Conservation (phyloP, 1,140 invertebrate genomes). For the Hypsibius dujardini region DNA sequence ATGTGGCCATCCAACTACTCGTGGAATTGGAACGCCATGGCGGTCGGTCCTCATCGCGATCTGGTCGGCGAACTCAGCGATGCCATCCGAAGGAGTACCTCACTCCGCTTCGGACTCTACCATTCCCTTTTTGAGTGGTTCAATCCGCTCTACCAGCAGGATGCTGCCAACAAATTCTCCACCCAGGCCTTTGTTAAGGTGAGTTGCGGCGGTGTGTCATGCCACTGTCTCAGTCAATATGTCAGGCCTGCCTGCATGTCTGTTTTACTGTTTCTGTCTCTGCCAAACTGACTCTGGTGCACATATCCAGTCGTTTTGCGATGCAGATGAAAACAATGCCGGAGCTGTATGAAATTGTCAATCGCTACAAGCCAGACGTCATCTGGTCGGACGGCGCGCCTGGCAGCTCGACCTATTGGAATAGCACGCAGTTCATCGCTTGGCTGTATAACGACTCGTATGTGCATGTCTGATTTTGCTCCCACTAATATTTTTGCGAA, state of each 20-base stretch:
- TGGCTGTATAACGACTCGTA: constrained; percentile 41
- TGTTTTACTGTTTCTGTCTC: no score
- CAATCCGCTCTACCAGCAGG: constrained; percentile 28
- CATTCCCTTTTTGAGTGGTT: constrained; percentile 36
- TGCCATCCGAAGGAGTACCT: constrained; percentile 31
- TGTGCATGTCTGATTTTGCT: constrained; percentile 20
- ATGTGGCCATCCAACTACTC: constrained; percentile 28
- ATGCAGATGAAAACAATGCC: constrained; percentile 34
- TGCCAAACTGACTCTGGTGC: no score
- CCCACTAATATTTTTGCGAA: neutral
- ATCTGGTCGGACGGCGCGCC: constrained; percentile 71
- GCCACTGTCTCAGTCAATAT: no score
- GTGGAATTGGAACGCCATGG: constrained; percentile 32
- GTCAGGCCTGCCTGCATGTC: no score
- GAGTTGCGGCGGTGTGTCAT: no score
- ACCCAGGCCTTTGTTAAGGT: constrained; percentile 27
- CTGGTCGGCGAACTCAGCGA: constrained; percentile 34
- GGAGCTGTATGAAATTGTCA: constrained; percentile 41
- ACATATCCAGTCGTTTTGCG: neutral
- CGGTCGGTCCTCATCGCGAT: constrained; percentile 32
- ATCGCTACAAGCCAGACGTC: constrained; percentile 64
- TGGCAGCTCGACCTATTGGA: constrained; percentile 33
- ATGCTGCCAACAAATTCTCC: constrained; percentile 25
- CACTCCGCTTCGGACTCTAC: constrained; percentile 35
- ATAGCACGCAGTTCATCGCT: constrained; percentile 36